A percentile compares a stretch with the other conserved stretches of the same genome.
Evolutionary conservation across 1,140 invertebrate genomes (phyloP).

Genomic region (Drosophila kikkawai): DNA sequence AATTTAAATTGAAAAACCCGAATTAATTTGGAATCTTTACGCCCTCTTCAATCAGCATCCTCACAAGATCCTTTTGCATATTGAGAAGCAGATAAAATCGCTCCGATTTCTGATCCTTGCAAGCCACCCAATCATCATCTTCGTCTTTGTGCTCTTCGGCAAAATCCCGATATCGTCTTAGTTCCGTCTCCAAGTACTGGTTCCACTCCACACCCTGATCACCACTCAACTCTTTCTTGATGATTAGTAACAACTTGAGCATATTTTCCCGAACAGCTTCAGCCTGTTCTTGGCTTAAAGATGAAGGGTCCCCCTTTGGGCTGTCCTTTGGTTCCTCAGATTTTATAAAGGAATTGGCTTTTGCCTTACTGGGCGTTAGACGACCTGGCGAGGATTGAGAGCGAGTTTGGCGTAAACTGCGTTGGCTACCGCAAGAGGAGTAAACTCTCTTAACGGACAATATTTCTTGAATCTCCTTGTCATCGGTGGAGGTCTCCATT

Average conservation of each 20-base stretch:
- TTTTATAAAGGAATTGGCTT: not conserved
- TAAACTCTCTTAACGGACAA: not conserved
- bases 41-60: constrained; percentile 48
- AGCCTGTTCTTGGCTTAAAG: not conserved
- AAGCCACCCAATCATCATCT: constrained; percentile 12
- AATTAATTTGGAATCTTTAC: not conserved
- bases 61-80: constrained; percentile 70
- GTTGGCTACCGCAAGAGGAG: not conserved
- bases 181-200: constrained; percentile 57
- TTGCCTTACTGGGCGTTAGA: not conserved
- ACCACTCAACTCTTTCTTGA: constrained; percentile 61
- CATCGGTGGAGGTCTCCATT: not conserved
- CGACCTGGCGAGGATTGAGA: constrained; percentile 20
- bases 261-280: constrained; percentile 11
- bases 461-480: not conserved
- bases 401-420: not conserved
- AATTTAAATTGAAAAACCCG: not conserved
- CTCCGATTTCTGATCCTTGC: constrained; percentile 11
- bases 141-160: constrained; percentile 8
- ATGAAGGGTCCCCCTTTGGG: not conserved
- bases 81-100: constrained; percentile 57
- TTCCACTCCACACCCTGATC: constrained; percentile 6
- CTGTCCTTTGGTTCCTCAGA: not conserved
- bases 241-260: constrained; percentile 39
- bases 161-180: constrained; percentile 59